A percentile compares a stretch with the other conserved stretches of the same genome.
These are phyloP conservation scores for Magallana gigas DNA, from an alignment of 1,140 invertebrate genomes.

Conservation along the genomic window DNA sequence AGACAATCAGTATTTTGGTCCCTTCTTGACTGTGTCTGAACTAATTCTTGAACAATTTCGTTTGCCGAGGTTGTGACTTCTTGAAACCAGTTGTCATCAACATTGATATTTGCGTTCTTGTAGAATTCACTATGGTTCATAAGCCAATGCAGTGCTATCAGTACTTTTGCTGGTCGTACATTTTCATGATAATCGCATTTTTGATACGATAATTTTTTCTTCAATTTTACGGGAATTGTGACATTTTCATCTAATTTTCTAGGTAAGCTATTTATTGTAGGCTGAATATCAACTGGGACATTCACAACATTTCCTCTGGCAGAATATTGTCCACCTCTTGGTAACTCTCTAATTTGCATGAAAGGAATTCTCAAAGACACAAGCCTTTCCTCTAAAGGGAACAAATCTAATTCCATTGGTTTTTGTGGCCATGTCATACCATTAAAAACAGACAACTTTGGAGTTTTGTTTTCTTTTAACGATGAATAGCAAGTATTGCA, in stretches of 20 bases:
- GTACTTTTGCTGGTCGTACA: slow-evolving; percentile 42
- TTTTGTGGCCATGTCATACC: slow-evolving; percentile 36
- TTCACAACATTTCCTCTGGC: slow-evolving; percentile 41
- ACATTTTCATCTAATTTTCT: slow-evolving; percentile 43
- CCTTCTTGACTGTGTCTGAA: neutral
- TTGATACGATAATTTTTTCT: slow-evolving; percentile 46
- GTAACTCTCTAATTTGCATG: slow-evolving; percentile 42
- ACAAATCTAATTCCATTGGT: slow-evolving; percentile 20
- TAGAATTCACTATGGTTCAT: slow-evolving; percentile 46
- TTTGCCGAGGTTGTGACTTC: slow-evolving; percentile 5
- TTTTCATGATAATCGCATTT: slow-evolving; percentile 48
- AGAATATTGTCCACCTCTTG: slow-evolving; percentile 26
- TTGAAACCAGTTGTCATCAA: slow-evolving; percentile 25
- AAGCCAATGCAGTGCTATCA: slow-evolving; percentile 36
- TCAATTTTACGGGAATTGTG: slow-evolving; percentile 53
- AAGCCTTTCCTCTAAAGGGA: slow-evolving; percentile 46
- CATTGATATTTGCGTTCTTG: slow-evolving; percentile 36
- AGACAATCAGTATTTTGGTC: neutral
- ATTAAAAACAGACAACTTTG: slow-evolving; percentile 35
- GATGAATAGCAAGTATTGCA: slow-evolving; percentile 32
- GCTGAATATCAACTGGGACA: slow-evolving; percentile 41
- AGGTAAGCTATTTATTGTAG: slow-evolving; percentile 51
- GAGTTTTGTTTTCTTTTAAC: slow-evolving; percentile 29
- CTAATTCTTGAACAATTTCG: neutral
- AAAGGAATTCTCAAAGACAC: slow-evolving; percentile 39